Evolutionary conservation across 2,797 vertebrate species (phyloP).

Genomic region (Bovichtus diacanthus): DNA sequence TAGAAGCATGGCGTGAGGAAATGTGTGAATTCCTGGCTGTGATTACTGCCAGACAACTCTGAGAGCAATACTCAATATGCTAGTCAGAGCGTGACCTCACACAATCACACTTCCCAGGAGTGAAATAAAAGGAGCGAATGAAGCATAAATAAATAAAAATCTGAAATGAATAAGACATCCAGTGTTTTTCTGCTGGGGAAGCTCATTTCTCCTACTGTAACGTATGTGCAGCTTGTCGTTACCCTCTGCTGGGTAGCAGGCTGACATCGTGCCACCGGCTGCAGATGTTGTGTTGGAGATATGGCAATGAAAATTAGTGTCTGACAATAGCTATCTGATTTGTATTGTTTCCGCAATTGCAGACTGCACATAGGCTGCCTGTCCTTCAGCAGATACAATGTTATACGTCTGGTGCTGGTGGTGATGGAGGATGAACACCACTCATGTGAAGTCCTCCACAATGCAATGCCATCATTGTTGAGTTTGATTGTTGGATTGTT

Average conservation of each 20-base stretch:
- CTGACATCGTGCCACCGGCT: constrained; percentile 15
- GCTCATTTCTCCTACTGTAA: neutral
- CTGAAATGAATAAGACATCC: constrained; percentile 8
- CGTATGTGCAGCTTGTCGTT: neutral
- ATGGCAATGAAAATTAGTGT: constrained; percentile 40
- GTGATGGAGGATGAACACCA: constrained; percentile 8
- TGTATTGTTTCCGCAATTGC: constrained; percentile 41
- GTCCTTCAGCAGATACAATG: constrained; percentile 15
- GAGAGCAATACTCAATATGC: constrained; percentile 41
- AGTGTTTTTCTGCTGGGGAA: neutral
- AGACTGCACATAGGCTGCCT: neutral
- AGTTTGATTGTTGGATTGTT: no score
- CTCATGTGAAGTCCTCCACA: constrained; percentile 15
- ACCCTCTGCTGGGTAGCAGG: constrained; percentile 13
- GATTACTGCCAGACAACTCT: constrained; percentile 49
- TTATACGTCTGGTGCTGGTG: constrained; percentile 4
- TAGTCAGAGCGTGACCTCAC: constrained; percentile 39
- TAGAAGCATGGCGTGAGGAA: constrained; percentile 30
- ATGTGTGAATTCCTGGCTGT: constrained; percentile 51
- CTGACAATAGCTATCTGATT: constrained; percentile 43
- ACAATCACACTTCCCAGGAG: constrained; percentile 15
- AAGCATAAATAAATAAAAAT: neutral
- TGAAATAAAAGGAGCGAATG: neutral
- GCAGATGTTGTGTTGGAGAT: constrained; percentile 51
- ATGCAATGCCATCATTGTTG: constrained; percentile 13